Base-by-base conservation (phyloP, 1,140 invertebrate genomes). In the Adelges cooleyi region DNA sequence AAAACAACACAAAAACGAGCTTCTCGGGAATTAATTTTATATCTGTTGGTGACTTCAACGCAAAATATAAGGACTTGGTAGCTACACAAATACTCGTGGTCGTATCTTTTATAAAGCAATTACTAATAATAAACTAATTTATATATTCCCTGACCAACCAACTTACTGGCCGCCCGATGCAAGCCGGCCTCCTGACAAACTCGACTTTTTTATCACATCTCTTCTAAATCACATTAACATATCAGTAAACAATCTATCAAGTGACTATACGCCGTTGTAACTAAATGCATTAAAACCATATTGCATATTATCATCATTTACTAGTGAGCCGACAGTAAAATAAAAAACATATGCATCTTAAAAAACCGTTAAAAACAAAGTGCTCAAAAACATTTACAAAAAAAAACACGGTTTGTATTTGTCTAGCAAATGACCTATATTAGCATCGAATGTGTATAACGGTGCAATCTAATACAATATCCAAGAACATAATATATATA, bases 81-180 rank as follows among this genome's bases (percentile, higher is more conserved):
- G 36, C 6, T 38, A 13, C 13, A 38, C 36, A 8, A 38, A 38
- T 38, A 38, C 36, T 8, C 6, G 36, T 8, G 36, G 36, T 13
- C 6, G 36, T 6, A 6, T 38, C 6, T 38, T 38, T 13, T 13
- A 38, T 38, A 38, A 6, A 38, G 6, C 36, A 38, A 38, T 38
- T 38, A 6, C 13, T 8, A 38, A 38, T 8, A 6, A 38, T 38
- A 11, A 74, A 68, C 65, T 71, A 71, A 0, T 13, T 8, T 38
- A 8, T 17, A 42, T 68, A 74, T 3, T 69, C 72, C 10, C 66
- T 53, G 68, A 67, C 20, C 8, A 27, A 22, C 53, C 65, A 36
- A 68, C 67, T 9, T 65, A 68, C 38, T 68, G 65, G 54, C 66
- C 65, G 2, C 17, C 53, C 2, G 65, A 66, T 51, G 10, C 17